These are phyloP conservation scores for Coluber constrictor DNA, from an alignment of 2,797 vertebrate species.

Conservation along the genomic window DNA sequence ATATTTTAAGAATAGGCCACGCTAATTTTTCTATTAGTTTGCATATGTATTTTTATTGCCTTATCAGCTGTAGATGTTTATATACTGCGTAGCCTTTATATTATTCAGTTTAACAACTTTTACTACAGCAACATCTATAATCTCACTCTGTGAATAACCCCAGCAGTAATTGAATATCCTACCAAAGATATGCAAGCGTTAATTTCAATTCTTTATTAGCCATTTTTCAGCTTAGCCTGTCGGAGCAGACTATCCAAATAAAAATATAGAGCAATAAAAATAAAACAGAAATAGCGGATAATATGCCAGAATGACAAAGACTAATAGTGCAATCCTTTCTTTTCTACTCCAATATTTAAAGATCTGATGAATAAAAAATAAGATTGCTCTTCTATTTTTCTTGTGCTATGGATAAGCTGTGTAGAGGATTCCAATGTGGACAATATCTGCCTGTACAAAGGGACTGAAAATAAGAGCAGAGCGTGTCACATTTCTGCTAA, in stretches of 20 bases:
- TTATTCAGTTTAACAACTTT: background rate
- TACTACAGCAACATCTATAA: background rate
- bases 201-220: background rate
- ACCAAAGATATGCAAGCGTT: background rate
- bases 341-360: background rate
- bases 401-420: background rate
- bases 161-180: background rate
- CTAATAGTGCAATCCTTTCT: background rate
- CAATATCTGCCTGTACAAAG: background rate
- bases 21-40: background rate
- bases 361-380: background rate
- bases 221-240: background rate
- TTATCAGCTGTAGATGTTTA: background rate
- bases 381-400: background rate
- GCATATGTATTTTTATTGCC: background rate
- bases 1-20: rapidly evolving
- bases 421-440: background rate
- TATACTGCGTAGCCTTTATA: background rate
- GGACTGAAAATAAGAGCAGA: background rate
- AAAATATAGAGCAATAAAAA: background rate
- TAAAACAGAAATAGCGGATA: background rate
- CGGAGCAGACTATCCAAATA: background rate
- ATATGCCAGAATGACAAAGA: background rate
- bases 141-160: background rate
- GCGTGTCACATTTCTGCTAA: background rate